Base-by-base conservation (phyloP, 2,797 vertebrate genomes). In the Taeniopygia guttata region DNA sequence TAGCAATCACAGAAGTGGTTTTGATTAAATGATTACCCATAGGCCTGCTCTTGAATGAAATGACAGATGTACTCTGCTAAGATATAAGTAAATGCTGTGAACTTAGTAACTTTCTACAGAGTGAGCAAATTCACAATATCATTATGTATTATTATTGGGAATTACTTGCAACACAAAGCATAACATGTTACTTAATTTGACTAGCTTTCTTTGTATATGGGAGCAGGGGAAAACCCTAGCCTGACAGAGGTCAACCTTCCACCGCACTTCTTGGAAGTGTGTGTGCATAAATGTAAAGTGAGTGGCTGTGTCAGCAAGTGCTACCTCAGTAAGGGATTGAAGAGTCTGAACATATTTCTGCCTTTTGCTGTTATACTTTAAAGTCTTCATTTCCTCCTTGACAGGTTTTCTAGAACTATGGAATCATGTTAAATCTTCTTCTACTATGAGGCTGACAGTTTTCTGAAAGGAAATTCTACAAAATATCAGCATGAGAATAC, bases 1-100 rank as follows among this genome's bases (percentile, higher is more conserved):
- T 62, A 96, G 88, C 84, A 97, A 95, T 97, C 95, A 94, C 85
- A 94, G 83, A 55, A 93, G 92, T 80, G 72, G 45, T 95, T 97
- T 96, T 97, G 96, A 97, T 97, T 97, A 97, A 97, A 96, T 97
- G 89, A 97, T 97, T 97, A 96, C 60, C 64, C 81, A 81, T 73
- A 97, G 82, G 40, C 43, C 59, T 93, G 49, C 81, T 96, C 81
- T 95, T 96, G 91, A 97, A 90, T 90, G 45, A 96, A 97, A 96
- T 95, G 89, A 93, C 91, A 96, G 95, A 94, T 90, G 74, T 95
- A 90, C 46, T 97, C 59, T 63, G 70, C 69, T 95, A 94, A 94
- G 66, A 87, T 60, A 49, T 52, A 91, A 91, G 79, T 51, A 92
- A 92, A 91, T 77, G 77, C 46, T 81, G 52, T 83, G 84, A 96